Percentiles rank a stretch among this genome's conserved stretches.
These are phyloP conservation scores for Drosophila novamexicana DNA, from an alignment of 1,140 invertebrate genomes.

Conservation along the genomic window DNA sequence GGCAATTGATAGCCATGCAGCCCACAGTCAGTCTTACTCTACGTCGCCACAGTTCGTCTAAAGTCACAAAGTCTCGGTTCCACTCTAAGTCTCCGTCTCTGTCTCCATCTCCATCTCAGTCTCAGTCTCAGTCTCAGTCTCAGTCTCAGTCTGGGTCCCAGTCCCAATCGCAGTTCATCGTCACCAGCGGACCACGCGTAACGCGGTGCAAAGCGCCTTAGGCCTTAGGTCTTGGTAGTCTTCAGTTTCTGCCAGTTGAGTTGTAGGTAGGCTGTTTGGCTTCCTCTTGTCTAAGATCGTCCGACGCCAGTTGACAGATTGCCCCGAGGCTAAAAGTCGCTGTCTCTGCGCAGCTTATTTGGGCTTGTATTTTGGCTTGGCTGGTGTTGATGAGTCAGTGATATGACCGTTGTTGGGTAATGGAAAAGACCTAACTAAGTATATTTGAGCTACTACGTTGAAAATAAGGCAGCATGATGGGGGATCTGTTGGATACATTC, in stretches of 20 bases:
- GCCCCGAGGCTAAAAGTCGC: slow-evolving; percentile 68
- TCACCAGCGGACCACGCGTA: slow-evolving; percentile 72
- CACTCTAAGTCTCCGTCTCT: not conserved
- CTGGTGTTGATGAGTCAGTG: slow-evolving; percentile 70
- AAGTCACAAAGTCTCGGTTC: slow-evolving; percentile 5
- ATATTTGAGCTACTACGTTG: not conserved
- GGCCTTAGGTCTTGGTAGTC: slow-evolving; percentile 46
- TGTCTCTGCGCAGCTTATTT: slow-evolving; percentile 56
- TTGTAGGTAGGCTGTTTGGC: slow-evolving; percentile 27
- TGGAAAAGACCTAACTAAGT: not conserved
- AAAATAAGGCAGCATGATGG: not conserved
- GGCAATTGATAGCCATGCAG: slow-evolving; percentile 74
- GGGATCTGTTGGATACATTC: too few relatives aligned
- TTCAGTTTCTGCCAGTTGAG: slow-evolving; percentile 40
- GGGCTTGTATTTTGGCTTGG: slow-evolving; percentile 53
- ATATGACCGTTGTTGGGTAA: slow-evolving; percentile 34
- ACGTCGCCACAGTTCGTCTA: slow-evolving; percentile 5
- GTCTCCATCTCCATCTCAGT: not conserved
- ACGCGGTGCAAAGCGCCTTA: slow-evolving; percentile 65
- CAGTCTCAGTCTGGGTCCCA: slow-evolving; percentile 8
- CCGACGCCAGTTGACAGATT: slow-evolving; percentile 81
- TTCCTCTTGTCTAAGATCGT: slow-evolving; percentile 73
- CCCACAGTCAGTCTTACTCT: slow-evolving; percentile 27
- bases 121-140: slow-evolving; percentile 1
- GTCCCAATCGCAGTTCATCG: slow-evolving; percentile 68